Conservation (phyloP, 2,113 vertebrate genomes). For the Elachura formosa region DNA sequence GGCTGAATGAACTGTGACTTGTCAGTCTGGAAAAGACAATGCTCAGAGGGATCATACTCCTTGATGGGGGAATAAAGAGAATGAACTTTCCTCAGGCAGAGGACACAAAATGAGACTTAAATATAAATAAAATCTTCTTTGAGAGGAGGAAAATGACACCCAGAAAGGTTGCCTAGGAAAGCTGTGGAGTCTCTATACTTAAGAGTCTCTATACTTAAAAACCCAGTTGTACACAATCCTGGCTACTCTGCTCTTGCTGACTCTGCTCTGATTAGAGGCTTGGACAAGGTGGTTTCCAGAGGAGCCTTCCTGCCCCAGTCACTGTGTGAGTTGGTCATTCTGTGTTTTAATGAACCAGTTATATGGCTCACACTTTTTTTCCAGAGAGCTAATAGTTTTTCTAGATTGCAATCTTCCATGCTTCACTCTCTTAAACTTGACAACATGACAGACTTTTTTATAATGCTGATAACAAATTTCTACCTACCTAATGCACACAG, state of each 20-base stretch:
- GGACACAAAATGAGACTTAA: background rate
- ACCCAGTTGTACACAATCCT: background rate
- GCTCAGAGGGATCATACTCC: background rate
- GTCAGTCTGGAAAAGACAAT: background rate
- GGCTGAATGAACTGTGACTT: background rate
- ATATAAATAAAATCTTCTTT: background rate
- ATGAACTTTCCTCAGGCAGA: background rate
- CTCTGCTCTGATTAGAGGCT: background rate
- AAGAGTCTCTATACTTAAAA: background rate
- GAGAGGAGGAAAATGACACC: background rate
- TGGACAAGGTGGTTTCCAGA: background rate
- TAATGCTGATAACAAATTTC: background rate
- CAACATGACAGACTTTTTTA: background rate
- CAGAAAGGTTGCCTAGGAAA: background rate
- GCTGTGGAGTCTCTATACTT: background rate
- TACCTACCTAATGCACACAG: background rate
- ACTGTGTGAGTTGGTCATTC: background rate
- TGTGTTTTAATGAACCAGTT: background rate
- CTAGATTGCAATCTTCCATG: background rate
- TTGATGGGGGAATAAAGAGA: background rate
- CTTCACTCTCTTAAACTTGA: background rate
- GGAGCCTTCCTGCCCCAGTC: background rate
- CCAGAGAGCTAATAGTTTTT: background rate
- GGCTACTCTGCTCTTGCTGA: background rate
- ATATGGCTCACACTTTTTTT: background rate